Base-by-base conservation (phyloP, 2,888 invertebrate genomes). In the Chrysomela aeneicollis region DNA sequence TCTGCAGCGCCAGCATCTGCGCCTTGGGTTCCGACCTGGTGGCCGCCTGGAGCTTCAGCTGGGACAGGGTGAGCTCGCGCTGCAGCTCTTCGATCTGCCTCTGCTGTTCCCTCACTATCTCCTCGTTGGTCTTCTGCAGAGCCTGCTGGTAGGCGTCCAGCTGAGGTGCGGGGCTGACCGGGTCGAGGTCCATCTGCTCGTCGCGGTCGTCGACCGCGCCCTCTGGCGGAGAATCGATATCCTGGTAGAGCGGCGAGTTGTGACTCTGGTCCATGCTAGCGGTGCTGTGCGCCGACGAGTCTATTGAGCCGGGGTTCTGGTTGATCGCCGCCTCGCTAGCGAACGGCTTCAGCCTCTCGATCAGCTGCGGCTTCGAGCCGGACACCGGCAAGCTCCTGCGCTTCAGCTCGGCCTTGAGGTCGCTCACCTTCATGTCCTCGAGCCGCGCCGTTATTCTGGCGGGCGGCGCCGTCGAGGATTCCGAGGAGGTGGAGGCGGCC, bases 351-450 rank as follows among this genome's bases (percentile, higher is more conserved):
- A 98, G 84, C 47, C 98, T 88, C 80, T 98, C 97, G 63, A 98
- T 93, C 47, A 98, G 84, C 79, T 97, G 95, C 8, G 97, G 95
- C 80, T 98, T 98, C 0, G 97, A 92, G 0, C 98, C 98, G 10
- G 97, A 97, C 0, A 98, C 98, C 4, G 97, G 95, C 66, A 98
- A 85, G 82, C 93, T 97, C 54, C 98, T 89, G 63, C 94, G 92
- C 82, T 97, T 98, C 75, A 97, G 88, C 81, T 98, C 97, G 63
- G 93, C 92, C 81, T 97, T 96, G 72, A 98, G 86, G 80, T 98
- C 97, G 67, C 94, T 95, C 60, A 94, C 97, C 86, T 97, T 97
- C 94, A 97, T 94, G 78, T 97, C 97, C 81, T 97, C 95, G 76
- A 97, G 86, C 67, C 94, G 91, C 21, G 89, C 87, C 18, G 86